Conservation (phyloP, 1,140 invertebrate genomes). For the Plodia interpunctella region DNA sequence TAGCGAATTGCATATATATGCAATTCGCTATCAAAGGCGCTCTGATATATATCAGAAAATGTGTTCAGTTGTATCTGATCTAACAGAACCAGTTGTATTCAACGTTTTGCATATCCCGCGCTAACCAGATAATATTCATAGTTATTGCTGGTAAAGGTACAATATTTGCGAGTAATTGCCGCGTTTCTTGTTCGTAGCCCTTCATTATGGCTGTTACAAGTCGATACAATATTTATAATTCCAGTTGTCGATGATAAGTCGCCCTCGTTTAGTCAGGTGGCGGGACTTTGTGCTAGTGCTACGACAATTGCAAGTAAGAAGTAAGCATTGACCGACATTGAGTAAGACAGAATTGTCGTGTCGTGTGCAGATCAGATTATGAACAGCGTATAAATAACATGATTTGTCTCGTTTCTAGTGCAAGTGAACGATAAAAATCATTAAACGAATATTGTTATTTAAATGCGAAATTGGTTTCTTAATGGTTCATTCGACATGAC, state of each 20-base stretch:
- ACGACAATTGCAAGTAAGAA: constrained; percentile 1
- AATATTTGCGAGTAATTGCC: constrained; percentile 27
- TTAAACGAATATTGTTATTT: background rate
- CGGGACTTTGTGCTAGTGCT: background rate
- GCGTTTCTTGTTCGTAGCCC: constrained; percentile 21
- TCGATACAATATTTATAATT: constrained; percentile 32
- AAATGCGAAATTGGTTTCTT: background rate
- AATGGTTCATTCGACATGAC: background rate
- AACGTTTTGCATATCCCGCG: constrained; percentile 31
- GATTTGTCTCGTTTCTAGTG: background rate
- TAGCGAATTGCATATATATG: background rate
- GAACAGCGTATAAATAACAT: background rate
- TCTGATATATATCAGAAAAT: constrained; percentile 23
- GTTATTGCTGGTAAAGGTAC: constrained; percentile 27
- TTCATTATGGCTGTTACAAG: constrained; percentile 33
- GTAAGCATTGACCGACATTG: background rate
- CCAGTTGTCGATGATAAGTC: constrained; percentile 33
- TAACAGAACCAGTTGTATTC: constrained; percentile 16
- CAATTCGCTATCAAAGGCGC: too few relatives aligned
- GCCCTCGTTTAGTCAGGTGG: constrained; percentile 35
- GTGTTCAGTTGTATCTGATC: constrained; percentile 18
- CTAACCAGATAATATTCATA: constrained; percentile 43
- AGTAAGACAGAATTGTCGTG: background rate
- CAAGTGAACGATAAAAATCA: background rate
- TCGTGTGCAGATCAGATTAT: background rate